Base-by-base conservation (phyloP, 2,113 vertebrate species). In the Tachuris rubrigastra region DNA sequence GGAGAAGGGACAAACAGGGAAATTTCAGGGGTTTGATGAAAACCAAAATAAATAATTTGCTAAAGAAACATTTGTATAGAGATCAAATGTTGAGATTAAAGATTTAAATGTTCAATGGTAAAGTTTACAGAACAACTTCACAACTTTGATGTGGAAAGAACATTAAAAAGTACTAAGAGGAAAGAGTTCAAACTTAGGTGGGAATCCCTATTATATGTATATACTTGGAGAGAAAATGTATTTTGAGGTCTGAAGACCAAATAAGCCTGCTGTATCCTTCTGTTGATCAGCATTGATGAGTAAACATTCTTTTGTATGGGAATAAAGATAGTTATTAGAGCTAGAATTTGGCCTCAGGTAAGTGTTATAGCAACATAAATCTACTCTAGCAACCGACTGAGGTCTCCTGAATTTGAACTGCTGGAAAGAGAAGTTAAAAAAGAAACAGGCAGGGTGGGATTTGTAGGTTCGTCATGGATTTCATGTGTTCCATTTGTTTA, bases 401-500 rank as follows among this genome's bases (percentile, higher is more conserved):
- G 91, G 44, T 69, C 56, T 91, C 52, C 72, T 92, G 90, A 92
- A 84, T 96, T 86, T 91, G 71, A 78, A 30, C 62, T 93, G 87
- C 87, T 50, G 74, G 82, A 90, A 84, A 47, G 49, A 15, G 41
- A 93, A 84, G 35, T n/a, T 55, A 62, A 81, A 55, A 95, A 56
- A 81, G 37, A 90, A 84, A 87, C 52, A 74, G 41, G 35, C 42
- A 47, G 46, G 41, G 37, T 95, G 30, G n/a, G 56, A 85, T 84
- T 96, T 95, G 58, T 90, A 95, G 89, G 72, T 95, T 89, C 12
- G 8, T 89, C 89, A 69, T 30, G 30, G 82, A 94, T 96, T 96
- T 95, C 19, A 39, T 75, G 76, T 91, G 82, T 94, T 92, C 93
- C 60, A 52, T 91, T 97, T 97, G 78, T 87, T 94, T 91, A 63